Conservation (phyloP, 2,113 vertebrate species). For the Laticauda laticaudata region DNA sequence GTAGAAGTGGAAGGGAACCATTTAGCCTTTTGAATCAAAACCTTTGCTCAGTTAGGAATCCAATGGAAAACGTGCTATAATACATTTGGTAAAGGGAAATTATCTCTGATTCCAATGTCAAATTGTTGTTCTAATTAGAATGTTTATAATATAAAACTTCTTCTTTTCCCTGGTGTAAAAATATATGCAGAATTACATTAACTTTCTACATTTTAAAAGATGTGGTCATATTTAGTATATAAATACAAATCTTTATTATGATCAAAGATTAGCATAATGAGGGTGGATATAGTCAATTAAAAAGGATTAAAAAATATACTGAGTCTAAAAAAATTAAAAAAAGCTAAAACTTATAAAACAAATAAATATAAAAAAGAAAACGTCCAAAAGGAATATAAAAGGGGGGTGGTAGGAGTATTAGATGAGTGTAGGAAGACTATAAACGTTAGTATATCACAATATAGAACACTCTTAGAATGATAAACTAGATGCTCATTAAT, state of each 20-base stretch:
- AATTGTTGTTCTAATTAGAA: background rate
- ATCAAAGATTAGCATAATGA: background rate
- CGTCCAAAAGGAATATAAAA: background rate
- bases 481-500: background rate
- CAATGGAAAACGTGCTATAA: background rate
- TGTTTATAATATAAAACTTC: background rate
- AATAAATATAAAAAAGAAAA: background rate
- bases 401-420: background rate
- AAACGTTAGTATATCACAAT: background rate
- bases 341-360: background rate
- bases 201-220: background rate
- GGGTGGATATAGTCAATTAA: background rate
- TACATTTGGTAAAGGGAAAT: background rate
- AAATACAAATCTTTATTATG: background rate
- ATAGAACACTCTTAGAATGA: background rate
- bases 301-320: background rate
- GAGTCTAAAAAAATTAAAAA: background rate
- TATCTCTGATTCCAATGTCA: background rate
- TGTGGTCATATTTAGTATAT: background rate
- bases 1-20: background rate
- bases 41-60: background rate
- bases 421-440: background rate
- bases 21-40: background rate
- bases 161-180: background rate
- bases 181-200: background rate